A percentile compares a stretch with the other conserved stretches of the same genome.
Evolutionary conservation across 2,113 vertebrate genomes (phyloP).

Genomic region (Etia nguti): DNA sequence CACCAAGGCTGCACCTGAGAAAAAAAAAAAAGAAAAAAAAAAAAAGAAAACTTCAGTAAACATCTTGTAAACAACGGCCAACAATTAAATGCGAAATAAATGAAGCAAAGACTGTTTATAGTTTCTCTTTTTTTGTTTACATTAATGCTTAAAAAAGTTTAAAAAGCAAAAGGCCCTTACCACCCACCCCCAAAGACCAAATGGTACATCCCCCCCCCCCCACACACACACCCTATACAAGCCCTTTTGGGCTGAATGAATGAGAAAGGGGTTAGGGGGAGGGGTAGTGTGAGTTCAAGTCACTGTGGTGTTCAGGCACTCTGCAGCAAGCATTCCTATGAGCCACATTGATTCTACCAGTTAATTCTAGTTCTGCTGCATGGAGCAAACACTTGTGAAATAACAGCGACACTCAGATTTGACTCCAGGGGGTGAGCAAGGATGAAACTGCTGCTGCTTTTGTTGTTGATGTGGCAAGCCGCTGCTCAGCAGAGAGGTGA

Average conservation of each 20-base stretch:
- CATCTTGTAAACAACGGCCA: neutral
- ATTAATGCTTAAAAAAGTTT: neutral
- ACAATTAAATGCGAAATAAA: rapidly evolving
- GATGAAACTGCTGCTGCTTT: conserved; percentile 40
- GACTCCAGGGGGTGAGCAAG: neutral
- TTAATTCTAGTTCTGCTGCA: neutral
- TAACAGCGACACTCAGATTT: neutral
- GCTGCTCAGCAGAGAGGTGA: conserved; percentile 46
- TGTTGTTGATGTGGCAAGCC: conserved; percentile 14
- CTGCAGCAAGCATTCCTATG: conserved; percentile 32
- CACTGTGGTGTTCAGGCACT: neutral
- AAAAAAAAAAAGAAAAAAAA: neutral
- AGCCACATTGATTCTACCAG: neutral
- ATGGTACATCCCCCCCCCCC: conserved; percentile 29
- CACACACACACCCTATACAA: neutral
- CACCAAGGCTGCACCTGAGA: neutral
- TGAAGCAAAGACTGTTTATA: neutral
- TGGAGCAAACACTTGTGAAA: too few relatives aligned
- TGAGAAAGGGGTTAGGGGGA: conserved; percentile 9
- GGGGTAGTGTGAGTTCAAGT: neutral
- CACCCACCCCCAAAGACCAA: neutral
- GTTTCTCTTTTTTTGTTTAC: neutral
- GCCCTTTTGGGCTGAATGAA: conserved; percentile 39
- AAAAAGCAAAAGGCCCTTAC: neutral
- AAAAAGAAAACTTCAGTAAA: too few relatives aligned